These are phyloP conservation scores for Autographa pulchrina DNA, from an alignment of 2,888 invertebrate species.

Conservation along the genomic window DNA sequence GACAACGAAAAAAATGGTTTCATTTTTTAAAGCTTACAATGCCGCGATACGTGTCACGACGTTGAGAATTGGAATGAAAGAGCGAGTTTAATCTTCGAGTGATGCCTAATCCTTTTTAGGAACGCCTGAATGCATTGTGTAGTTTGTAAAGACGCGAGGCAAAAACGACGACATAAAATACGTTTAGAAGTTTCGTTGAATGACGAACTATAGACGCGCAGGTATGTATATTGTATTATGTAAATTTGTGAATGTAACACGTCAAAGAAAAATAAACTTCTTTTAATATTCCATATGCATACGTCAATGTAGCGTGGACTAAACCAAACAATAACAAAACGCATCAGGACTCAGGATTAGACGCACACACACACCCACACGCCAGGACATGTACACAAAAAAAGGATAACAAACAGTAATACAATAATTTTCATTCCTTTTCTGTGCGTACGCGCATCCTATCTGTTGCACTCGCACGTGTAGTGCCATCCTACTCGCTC, in stretches of 20 bases:
- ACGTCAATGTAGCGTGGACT: conserved; percentile 61
- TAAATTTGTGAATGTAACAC: conserved; percentile 50
- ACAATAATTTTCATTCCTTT: conserved; percentile 88
- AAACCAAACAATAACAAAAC: conserved; percentile 78
- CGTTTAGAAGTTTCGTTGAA: conserved; percentile 62
- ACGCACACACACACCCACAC: conserved; percentile 69
- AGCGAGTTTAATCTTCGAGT: conserved; percentile 70
- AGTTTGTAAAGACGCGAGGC: conserved; percentile 64
- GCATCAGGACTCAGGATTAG: conserved; percentile 75
- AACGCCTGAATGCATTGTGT: conserved; percentile 66
- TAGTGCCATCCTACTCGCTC: conserved; percentile 74
- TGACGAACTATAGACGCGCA: conserved; percentile 56
- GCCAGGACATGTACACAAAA: conserved; percentile 68
- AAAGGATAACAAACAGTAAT: conserved; percentile 84
- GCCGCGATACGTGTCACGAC: conserved; percentile 76
- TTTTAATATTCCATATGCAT: conserved; percentile 73
- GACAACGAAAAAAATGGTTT: conserved; percentile 36
- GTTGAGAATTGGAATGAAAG: conserved; percentile 80
- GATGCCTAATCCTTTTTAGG: conserved; percentile 75
- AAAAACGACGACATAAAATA: conserved; percentile 67
- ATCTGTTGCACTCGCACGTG: conserved; percentile 75
- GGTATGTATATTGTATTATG: conserved; percentile 40
- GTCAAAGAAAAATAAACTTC: conserved; percentile 60
- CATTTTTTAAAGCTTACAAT: conserved; percentile 54
- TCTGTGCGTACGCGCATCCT: conserved; percentile 88